Base-by-base conservation (phyloP, 2,888 invertebrate genomes). In the Eristalis intricaria region DNA sequence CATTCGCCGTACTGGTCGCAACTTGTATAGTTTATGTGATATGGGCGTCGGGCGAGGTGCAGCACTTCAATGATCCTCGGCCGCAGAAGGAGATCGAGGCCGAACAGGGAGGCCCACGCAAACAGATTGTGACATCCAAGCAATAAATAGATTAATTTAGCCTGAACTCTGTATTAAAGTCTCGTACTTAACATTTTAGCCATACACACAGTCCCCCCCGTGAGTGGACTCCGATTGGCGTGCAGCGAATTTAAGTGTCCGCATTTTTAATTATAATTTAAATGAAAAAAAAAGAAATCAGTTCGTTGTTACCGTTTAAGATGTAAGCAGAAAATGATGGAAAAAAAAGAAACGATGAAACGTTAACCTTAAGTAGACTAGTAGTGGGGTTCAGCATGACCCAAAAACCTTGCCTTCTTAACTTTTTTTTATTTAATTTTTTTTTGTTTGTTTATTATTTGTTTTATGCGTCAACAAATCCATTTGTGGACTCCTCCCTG, bases 11-110 rank as follows among this genome's bases (percentile, higher is more conserved):
- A 3, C 94, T 97, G 80, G 92, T 95, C 0, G 88, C 94, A 0
- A 96, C 96, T 1, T 96, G 96, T 90, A 60, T 95, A 0, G 91
- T 96, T 4, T 97, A 96, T 91, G 89, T 96, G 0, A 71, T 96
- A 8, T 96, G 95, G 91, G 96, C 96, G 0, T 95, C 96, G 87
- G 97, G 96, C 0, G 95, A 97, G 61, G 95, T 96, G 50, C 95
- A 96, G 86, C 94, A 95, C 90, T 97, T 97, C 96, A 96, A 97
- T 90, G 95, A 95, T 23, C 88, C 85, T 22, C 80, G 80, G 89
- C 94, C 85, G 40, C 65, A 81, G n/a, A 86, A 86, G 15, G 86
- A 82, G 75, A 86, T 86, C 43, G 86, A 86, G 75, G 86, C 86
- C 10, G 86, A 86, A 35, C 56, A 70, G 43, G 86, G 86, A 7